Base-by-base conservation (phyloP, 1,140 invertebrate species). In the Brachionus asplanchnoidis region DNA sequence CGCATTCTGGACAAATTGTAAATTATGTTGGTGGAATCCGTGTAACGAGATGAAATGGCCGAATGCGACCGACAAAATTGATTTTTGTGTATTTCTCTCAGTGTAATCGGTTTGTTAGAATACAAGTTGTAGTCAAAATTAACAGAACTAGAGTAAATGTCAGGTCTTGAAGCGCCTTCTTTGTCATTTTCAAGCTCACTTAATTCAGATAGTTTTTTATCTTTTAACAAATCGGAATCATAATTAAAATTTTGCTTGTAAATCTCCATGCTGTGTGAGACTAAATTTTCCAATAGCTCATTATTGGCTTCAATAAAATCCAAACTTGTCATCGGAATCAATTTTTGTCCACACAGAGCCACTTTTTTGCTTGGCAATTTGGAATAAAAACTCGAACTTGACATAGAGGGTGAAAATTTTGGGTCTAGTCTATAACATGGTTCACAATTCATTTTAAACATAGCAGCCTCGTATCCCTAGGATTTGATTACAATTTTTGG, bases 401-500 rank as follows among this genome's bases (percentile, higher is more conserved):
- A 40, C 44, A 42, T 28, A 1, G 70, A 23, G 20, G 70, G 40
- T 26, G 44, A 46, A 77, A 50, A 50, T 77, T 77, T 77, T 14
- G 44, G 44, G 50, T 77, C 73, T 77, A 77, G 12, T 77, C 44
- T 77, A 53, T 77, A 77, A n/a, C 40, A 46, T 77, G 73, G 73
- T 77, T 77, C 73, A 50, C 42, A 28, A 50, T 50, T 77, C 73
- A 77, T 77, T 50, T 77, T 77, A 77, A 77, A 77, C 73, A 77
- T 77, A 36, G 40, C 73, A 14, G 73, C 73, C 79, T 82, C 79
- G 65, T 26, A 28, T 68, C 53, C 79, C 65, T 68, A 82, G 56
- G 77, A 80, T 82, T 82, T 82, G 46, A 82, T 60, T 26, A 42
- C 79, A 23, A 82, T 68, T 46, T 82, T 82, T 42, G 79, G 79